Evolutionary conservation across 1,140 invertebrate species (phyloP), one percentile per base, ranked within the genome.

Genomic region (Telenomus remus): DNA sequence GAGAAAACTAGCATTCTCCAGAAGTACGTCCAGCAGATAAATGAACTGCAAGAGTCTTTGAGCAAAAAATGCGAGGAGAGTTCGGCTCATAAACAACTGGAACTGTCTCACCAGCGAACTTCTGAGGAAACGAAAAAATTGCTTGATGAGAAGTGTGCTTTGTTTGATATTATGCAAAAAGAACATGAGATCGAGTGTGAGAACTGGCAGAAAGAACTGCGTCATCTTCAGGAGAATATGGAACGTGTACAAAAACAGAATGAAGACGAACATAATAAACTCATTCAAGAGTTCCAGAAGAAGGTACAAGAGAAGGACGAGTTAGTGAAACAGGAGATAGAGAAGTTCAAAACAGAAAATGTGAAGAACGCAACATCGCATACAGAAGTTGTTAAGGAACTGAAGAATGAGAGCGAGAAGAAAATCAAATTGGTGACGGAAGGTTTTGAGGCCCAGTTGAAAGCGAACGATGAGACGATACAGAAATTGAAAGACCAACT

Each of bases 31-130:
- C 87, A 88, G 34, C 80, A 86, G 10, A 89, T 90, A 54, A 88
- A 83, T 63, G 87, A 89, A 76, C 82, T 91, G 53, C 88, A 90
- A 79, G 63, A 81, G 4, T 81, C 83, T 42, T 78, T 88, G 11
- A 88, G 87, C 51, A 82, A 91, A 79, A 89, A 89, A 16, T 88
- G 90, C 68, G 81, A 87, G 48, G 88, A 91, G 69, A 89, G 83
- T 65, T 78, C 83, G 37, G 63, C 87, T 4, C 79, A 89, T 37
- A 89, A 89, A 80, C 84, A 90, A 76, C 88, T 78, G 37, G 88
- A 90, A 76, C 57, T 85, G 27, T 86, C 87, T 79, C 80, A 82
- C n/a, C 76, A 78, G 49, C 80, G 80, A 53, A 64, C 71, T 55
- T 73, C 78, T 7, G 79, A 80, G 27, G 68, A 78, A 10, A 61